Evolutionary conservation across 35 echinoderm and acorn worm genomes (phyloP), one percentile per base, ranked within the genome.

Genomic region (Hemicentrotus pulcherrimus): DNA sequence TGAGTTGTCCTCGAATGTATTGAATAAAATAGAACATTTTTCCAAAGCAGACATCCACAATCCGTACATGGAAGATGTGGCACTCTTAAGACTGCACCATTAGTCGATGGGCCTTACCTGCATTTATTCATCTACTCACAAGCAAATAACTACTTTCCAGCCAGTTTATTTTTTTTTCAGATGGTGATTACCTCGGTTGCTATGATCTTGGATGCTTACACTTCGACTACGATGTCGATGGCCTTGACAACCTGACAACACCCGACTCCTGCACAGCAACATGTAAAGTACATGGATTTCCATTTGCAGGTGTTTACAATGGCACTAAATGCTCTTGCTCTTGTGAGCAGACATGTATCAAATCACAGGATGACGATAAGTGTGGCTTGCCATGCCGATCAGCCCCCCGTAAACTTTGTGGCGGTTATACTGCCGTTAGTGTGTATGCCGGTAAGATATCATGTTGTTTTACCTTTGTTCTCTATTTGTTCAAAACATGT

Each of bases 161-260:
- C 35, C 35, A 41, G 0, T 41, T 3, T 0, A 4, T n/a, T n/a
- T 78, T 0, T 28, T 78, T 78, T n/a, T 30, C 65, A 78, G 19
- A 78, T 78, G 65, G 65, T 78, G 65, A 7, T 78, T 78, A 78
- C 65, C n/a, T 78, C 65, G 65, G 65, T 78, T 78, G 65, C 65
- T 78, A 28, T 78, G 65, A 15, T 78, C 19, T 5, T 28, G 65
- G 65, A n/a, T 78, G 65, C 65, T 78, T 78, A n/a, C 65, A 78
- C 65, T 78, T 78, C 65, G 65, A 78, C 24, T 78, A 28, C 28
- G 65, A 8, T 18, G 65, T 78, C 65, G 28, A 78, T 78, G 7
- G 15, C 50, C 50, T 78, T 28, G 19, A 22, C 2, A 78, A n/a
- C 19, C 5, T 1, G 6, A 78, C 28, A 78, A 78, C 65, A 78